Evolutionary conservation across 2,113 vertebrate genomes (phyloP), one percentile per base, ranked within the genome.

Genomic region (Salvelinus alpinus): DNA sequence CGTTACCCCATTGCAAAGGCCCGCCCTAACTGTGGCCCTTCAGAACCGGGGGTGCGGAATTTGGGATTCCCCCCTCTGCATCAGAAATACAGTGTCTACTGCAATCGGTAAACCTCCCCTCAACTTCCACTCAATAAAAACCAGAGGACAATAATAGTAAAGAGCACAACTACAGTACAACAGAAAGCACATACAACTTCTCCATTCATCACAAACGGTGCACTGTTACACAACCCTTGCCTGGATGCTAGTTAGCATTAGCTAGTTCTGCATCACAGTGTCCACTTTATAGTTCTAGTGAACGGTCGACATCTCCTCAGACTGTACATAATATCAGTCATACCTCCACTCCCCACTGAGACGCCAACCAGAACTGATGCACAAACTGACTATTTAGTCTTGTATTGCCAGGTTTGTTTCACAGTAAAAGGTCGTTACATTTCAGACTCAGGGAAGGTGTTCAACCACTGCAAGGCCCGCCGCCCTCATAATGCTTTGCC

Each of bases 1-100:
- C 95, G 96, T 80, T 99, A 98, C 87, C 95, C 97, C 1, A 94
- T 98, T 5, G 34, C 70, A 34, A 93, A 85, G 0, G 88, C 95
- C 1, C 93, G 95, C 0, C 75, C 86, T 74, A 94, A 95, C 87
- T 97, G 97, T 0, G 96, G 96, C 51, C 87, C 94, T 0, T 34
- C 64, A 0, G 94, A 95, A 87, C 93, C 96, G 0, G 97, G 97
- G 0, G 92, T 99, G 48, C 93, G 95, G 29, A 96, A 84, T 80
- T 95, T 97, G 0, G 97, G 97, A 54, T 99, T 97, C 73, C 95
- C 93, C 0, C 86, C 90, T 31, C 82, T 67, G 16, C 76, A 89
- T 77, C 91, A 88, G 70, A 93, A 87, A 78, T 95, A 95, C 6
- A 94, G 95, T 0, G 97, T 96, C 51, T 99, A 95, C 86, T 99